These are phyloP conservation scores for Sarcophaga subvicina DNA, from an alignment of 2,888 invertebrate genomes.

Conservation along the genomic window DNA sequence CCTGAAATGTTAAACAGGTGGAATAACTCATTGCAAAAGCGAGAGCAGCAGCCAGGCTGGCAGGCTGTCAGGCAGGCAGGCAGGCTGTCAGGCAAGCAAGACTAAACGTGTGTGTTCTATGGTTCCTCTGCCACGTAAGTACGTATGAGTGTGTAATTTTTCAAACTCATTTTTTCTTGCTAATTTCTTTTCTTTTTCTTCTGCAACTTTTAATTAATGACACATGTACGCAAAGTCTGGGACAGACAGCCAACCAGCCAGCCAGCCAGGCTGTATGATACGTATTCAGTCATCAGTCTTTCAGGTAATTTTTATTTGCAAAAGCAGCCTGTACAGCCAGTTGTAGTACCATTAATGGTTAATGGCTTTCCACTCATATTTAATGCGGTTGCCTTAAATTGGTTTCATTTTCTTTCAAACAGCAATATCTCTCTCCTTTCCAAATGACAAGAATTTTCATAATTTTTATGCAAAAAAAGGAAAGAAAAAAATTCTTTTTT, in stretches of 20 bases:
- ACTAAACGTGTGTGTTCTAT: no score
- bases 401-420: background rate
- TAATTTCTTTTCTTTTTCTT: constrained; percentile 37
- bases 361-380: background rate
- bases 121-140: background rate
- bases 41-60: background rate
- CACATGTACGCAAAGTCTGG: constrained; percentile 43
- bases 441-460: background rate
- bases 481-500: background rate
- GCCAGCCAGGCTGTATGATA: background rate
- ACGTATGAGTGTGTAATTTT: background rate
- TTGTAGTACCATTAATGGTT: background rate
- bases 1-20: constrained; percentile 50
- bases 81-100: no score
- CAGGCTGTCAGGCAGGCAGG: no score
- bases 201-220: constrained; percentile 60
- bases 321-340: background rate
- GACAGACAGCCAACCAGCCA: background rate
- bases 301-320: background rate
- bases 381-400: background rate
- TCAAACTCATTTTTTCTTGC: background rate
- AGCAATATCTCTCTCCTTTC: background rate
- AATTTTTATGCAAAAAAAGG: background rate
- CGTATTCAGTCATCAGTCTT: background rate
- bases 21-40: constrained; percentile 15